Evolutionary conservation across 2,797 vertebrate genomes (phyloP).

Genomic region (Lycodopsis pacificus): DNA sequence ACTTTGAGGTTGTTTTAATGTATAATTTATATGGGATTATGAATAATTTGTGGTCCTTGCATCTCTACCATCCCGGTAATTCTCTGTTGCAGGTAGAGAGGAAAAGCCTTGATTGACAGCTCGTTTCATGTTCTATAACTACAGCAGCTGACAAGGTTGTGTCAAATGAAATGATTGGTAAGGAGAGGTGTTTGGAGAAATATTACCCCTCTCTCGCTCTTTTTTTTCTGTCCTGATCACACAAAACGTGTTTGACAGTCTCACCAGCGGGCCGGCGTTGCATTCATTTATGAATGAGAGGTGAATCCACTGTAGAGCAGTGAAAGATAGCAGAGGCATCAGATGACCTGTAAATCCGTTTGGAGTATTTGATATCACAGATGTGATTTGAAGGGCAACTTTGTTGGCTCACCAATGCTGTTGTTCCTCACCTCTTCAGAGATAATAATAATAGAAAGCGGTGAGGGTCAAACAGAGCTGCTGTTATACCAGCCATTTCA

Average conservation of each 20-base stretch:
- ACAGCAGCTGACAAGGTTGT: slow-evolving; percentile 74
- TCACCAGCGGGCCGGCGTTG: background rate
- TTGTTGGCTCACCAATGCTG: slow-evolving; percentile 48
- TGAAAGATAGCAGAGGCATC: slow-evolving; percentile 27
- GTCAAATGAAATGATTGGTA: slow-evolving; percentile 74
- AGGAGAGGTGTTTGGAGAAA: slow-evolving; percentile 63
- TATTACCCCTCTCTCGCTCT: slow-evolving; percentile 45
- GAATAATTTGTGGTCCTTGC: slow-evolving; percentile 58
- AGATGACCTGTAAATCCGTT: slow-evolving; percentile 33
- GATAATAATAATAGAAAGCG: slow-evolving; percentile 11
- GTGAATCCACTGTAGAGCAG: slow-evolving; percentile 3
- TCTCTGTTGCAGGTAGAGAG: slow-evolving; percentile 19
- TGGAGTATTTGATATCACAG: slow-evolving; percentile 32
- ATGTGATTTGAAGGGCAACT: slow-evolving; percentile 39
- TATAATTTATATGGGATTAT: slow-evolving; percentile 58
- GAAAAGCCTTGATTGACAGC: slow-evolving; percentile 72
- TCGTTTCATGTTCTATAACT: slow-evolving; percentile 72
- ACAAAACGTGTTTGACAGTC: slow-evolving; percentile 28
- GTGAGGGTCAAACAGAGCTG: slow-evolving; percentile 60
- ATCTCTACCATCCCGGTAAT: slow-evolving; percentile 13
- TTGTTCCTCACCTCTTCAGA: slow-evolving; percentile 43
- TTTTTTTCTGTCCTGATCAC: slow-evolving; percentile 52
- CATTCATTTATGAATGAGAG: slow-evolving; percentile 45
- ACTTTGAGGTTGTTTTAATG: slow-evolving; percentile 51
- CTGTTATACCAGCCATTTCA: slow-evolving; percentile 54